These are phyloP conservation scores for Seriola aureovittata DNA, from an alignment of 2,113 vertebrate genomes.

Conservation along the genomic window DNA sequence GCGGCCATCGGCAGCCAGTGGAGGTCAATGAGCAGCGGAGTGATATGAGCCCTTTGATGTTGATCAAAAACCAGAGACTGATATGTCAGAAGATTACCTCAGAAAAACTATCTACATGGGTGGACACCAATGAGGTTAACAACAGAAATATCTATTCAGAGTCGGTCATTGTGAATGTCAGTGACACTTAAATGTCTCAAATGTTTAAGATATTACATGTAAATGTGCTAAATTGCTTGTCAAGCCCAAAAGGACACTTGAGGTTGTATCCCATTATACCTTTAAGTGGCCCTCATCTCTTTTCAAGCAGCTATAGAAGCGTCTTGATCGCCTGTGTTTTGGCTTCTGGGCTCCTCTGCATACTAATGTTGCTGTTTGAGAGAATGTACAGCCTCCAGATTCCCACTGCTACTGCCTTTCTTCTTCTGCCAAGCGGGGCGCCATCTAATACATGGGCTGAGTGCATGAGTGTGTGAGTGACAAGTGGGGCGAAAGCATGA, in stretches of 20 bases:
- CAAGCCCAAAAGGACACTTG: slow-evolving; percentile 9
- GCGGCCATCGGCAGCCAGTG: too few species aligned
- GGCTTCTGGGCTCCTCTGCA: slow-evolving; percentile 51
- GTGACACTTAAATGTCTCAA: accelerated
- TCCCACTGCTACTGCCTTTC: slow-evolving; percentile 52
- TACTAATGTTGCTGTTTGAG: slow-evolving; percentile 49
- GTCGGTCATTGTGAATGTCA: too few species aligned
- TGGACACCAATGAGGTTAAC: neutral
- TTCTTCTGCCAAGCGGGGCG: slow-evolving; percentile 55
- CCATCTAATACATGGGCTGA: slow-evolving; percentile 40
- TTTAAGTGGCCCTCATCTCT: slow-evolving; percentile 40
- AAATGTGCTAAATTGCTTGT: slow-evolving; percentile 5
- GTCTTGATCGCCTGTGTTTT: slow-evolving; percentile 40
- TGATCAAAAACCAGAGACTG: too few species aligned
- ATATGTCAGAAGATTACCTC: neutral
- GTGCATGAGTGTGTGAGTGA: slow-evolving; percentile 24
- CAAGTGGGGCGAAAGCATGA: slow-evolving; percentile 12
- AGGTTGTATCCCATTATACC: neutral
- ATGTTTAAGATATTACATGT: slow-evolving; percentile 29
- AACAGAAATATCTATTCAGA: neutral
- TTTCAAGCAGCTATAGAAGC: slow-evolving; percentile 28
- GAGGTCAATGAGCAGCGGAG: too few species aligned
- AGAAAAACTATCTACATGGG: neutral
- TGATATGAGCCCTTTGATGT: too few species aligned
- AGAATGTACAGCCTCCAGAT: slow-evolving; percentile 42